phyloP scores from a whole-genome alignment of 2,888 invertebrate species.

The Agrotis segetum region DNA sequence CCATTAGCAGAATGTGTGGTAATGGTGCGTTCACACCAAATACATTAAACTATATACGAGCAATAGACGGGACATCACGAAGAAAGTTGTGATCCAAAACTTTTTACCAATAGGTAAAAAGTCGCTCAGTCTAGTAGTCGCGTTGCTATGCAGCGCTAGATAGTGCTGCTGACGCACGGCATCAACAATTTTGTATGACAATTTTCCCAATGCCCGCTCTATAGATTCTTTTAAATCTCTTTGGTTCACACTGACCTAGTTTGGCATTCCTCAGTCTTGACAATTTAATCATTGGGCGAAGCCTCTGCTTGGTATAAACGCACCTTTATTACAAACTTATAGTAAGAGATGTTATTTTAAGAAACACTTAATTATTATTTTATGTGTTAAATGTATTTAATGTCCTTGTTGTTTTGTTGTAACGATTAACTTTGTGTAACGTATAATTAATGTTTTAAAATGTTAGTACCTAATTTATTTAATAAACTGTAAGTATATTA shows the following conservation, averaged over 20 bases:
- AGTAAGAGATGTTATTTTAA: conserved; percentile 16
- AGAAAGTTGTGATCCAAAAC: no score
- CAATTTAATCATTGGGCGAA: not conserved
- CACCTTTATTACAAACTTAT: conserved; percentile 1
- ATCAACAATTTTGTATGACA: no score
- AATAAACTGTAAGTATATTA: conserved; percentile 46
- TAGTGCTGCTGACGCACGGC: no score
- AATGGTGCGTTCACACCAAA: conserved; percentile 26
- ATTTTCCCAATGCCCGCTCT: no score
- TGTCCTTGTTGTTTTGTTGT: conserved; percentile 57
- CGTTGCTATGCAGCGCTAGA: no score
- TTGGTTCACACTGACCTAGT: conserved; percentile 17
- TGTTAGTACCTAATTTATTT: conserved; percentile 51
- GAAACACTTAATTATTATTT: conserved; percentile 33
- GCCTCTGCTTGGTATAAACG: conserved; percentile 10
- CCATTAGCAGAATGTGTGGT: conserved; percentile 14
- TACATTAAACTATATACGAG: no score
- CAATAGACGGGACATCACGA: no score
- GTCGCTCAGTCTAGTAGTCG: no score
- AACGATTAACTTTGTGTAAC: conserved; percentile 55
- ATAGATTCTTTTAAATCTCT: no score
- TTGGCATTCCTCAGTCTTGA: not conserved
- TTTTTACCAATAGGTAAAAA: no score
- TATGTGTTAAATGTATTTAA: conserved; percentile 47
- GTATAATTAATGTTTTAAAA: conserved; percentile 51